Evolutionary conservation across 2,113 vertebrate genomes (phyloP).

Genomic region (Cryptomyrus ogoouensis): DNA sequence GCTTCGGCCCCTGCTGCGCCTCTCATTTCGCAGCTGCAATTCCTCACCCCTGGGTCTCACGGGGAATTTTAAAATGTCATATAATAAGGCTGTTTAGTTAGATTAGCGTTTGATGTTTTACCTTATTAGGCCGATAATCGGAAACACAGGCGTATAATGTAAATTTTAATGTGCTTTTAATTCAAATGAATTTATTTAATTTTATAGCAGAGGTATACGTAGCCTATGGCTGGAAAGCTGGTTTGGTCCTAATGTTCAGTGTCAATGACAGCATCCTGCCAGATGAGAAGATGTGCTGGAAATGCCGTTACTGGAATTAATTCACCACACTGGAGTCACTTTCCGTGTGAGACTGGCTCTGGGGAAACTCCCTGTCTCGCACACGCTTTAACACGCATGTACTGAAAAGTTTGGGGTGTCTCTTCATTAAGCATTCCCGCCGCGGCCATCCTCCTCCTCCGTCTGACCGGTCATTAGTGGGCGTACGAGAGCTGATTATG

Average conservation of each 20-base stretch:
- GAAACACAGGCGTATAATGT: background rate
- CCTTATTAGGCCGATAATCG: background rate
- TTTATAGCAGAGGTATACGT: background rate
- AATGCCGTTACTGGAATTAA: background rate
- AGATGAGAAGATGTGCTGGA: background rate
- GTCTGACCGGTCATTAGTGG: background rate
- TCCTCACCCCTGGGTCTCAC: background rate
- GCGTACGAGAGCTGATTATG: background rate
- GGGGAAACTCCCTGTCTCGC: background rate
- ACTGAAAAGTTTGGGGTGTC: background rate
- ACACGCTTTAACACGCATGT: background rate
- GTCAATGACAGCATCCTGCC: background rate
- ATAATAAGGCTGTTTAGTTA: constrained; percentile 2
- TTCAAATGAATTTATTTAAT: background rate
- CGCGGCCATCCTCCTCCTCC: background rate
- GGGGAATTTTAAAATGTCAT: background rate
- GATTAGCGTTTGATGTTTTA: constrained; percentile 2
- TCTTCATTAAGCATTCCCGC: background rate
- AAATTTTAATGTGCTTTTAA: constrained; percentile 1
- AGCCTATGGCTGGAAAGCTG: background rate
- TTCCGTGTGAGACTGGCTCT: background rate
- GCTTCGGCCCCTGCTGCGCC: background rate
- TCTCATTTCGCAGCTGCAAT: background rate
- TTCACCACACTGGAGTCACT: background rate
- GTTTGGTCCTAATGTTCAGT: background rate